Conservation (phyloP, 2,888 invertebrate species). For the Fissipunctia ypsillon region DNA sequence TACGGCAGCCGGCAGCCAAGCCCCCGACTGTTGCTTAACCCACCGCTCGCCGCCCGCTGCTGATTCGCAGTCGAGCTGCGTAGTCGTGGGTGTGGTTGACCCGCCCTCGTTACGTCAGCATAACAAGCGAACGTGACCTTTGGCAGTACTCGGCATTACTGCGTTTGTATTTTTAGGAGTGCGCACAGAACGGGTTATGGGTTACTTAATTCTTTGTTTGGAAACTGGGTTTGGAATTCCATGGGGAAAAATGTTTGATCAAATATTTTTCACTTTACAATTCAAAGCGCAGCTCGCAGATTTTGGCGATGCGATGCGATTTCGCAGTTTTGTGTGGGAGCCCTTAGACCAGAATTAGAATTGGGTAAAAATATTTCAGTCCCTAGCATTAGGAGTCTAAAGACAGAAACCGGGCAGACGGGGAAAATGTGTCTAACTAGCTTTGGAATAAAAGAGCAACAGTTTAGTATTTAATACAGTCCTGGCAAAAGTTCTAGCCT, state of each 20-base stretch:
- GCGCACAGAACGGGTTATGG: background rate
- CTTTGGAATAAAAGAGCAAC: background rate
- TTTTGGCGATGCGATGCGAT: too few species aligned
- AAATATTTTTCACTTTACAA: too few species aligned
- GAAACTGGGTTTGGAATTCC: background rate
- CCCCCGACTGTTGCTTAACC: conserved; percentile 48
- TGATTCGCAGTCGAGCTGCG: conserved; percentile 48
- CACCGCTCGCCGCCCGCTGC: conserved; percentile 9
- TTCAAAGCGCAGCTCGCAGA: too few species aligned
- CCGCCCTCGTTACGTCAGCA: conserved; percentile 64
- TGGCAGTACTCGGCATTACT: conserved; percentile 20
- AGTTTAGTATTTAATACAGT: background rate
- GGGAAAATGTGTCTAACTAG: background rate
- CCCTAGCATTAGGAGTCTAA: background rate
- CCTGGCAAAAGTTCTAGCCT: background rate
- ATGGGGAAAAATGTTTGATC: conserved; percentile 4
- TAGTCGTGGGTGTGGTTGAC: conserved; percentile 65
- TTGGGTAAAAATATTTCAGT: background rate
- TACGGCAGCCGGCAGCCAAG: conserved; percentile 24
- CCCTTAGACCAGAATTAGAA: background rate
- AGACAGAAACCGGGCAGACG: background rate
- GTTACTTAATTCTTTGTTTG: background rate
- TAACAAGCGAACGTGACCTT: conserved; percentile 48
- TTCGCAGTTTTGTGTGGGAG: too few species aligned
- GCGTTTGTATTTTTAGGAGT: conserved; percentile 22